Evolutionary conservation across 1,140 invertebrate genomes (phyloP).

Genomic region (Drosophila tropicalis): DNA sequence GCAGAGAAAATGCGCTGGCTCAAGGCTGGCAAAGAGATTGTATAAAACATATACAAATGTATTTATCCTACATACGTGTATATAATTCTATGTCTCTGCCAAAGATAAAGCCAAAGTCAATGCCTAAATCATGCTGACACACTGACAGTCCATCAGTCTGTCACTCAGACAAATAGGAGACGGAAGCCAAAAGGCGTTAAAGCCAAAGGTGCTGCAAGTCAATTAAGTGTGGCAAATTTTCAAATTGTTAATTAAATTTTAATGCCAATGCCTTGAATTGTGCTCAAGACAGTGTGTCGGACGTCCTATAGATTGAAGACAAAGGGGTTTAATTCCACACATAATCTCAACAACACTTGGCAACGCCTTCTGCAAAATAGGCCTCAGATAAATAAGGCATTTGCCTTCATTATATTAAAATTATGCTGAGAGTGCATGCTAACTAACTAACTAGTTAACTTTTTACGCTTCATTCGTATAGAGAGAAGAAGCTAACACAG

Average conservation of each 20-base stretch:
- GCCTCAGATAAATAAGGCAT: slow-evolving; percentile 32
- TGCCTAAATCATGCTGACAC: slow-evolving; percentile 26
- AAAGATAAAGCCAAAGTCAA: slow-evolving; percentile 58
- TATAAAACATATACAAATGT: slow-evolving; percentile 13
- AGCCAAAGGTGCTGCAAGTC: slow-evolving; percentile 65
- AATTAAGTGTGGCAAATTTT: slow-evolving; percentile 63
- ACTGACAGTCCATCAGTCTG: neutral
- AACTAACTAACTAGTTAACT: slow-evolving; percentile 69
- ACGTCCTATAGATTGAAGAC: neutral
- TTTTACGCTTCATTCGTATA: slow-evolving; percentile 53
- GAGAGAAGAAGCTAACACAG: neutral
- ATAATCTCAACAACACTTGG: slow-evolving; percentile 71
- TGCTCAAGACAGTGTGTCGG: slow-evolving; percentile 8
- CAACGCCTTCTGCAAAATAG: slow-evolving; percentile 1
- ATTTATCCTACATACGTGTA: slow-evolving; percentile 15
- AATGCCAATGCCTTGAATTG: slow-evolving; percentile 58
- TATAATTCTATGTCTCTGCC: neutral
- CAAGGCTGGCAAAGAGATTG: slow-evolving; percentile 32
- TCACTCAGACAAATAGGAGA: slow-evolving; percentile 10
- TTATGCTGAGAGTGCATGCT: slow-evolving; percentile 36
- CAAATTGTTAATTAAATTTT: slow-evolving; percentile 75
- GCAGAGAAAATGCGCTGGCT: slow-evolving; percentile 70
- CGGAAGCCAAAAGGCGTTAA: slow-evolving; percentile 29
- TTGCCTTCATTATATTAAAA: slow-evolving; percentile 45
- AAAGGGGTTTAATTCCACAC: slow-evolving; percentile 61